Evolutionary conservation across 2,888 invertebrate genomes (phyloP).

Genomic region (Parnassius smintheus): DNA sequence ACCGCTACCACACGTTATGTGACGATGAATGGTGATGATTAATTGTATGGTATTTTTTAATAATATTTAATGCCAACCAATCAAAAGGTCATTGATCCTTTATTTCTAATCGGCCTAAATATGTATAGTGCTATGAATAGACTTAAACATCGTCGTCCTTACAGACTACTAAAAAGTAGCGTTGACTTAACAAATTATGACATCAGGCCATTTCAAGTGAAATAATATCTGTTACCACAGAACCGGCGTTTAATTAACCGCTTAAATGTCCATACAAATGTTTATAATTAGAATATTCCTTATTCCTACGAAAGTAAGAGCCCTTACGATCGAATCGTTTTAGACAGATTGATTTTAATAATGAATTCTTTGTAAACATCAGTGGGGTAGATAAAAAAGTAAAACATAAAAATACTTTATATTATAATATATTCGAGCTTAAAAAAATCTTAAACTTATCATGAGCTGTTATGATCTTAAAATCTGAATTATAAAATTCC

Average conservation of each 20-base stretch:
- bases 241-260: conserved; percentile 48
- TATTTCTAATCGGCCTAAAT: not conserved
- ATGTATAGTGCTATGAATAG: conserved; percentile 15
- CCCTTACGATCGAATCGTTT: not conserved
- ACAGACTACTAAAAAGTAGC: conserved; percentile 27
- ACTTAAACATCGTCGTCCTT: conserved; percentile 1
- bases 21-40: too few species aligned
- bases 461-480: too few species aligned
- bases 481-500: too few species aligned
- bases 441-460: too few species aligned
- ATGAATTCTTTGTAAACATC: too few species aligned
- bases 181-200: conserved; percentile 41
- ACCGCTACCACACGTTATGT: too few species aligned
- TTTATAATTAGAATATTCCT: conserved; percentile 52
- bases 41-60: too few species aligned
- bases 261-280: conserved; percentile 54
- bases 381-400: too few species aligned
- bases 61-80: not conserved
- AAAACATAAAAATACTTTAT: too few species aligned
- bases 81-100: conserved; percentile 10
- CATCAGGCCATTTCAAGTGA: conserved; percentile 20
- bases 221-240: conserved; percentile 29
- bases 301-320: not conserved
- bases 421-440: too few species aligned
- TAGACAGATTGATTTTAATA: too few species aligned